Evolutionary conservation across 2,797 vertebrate species (phyloP), one percentile per base, ranked within the genome.

Genomic region (Kryptolebias ocellatus): DNA sequence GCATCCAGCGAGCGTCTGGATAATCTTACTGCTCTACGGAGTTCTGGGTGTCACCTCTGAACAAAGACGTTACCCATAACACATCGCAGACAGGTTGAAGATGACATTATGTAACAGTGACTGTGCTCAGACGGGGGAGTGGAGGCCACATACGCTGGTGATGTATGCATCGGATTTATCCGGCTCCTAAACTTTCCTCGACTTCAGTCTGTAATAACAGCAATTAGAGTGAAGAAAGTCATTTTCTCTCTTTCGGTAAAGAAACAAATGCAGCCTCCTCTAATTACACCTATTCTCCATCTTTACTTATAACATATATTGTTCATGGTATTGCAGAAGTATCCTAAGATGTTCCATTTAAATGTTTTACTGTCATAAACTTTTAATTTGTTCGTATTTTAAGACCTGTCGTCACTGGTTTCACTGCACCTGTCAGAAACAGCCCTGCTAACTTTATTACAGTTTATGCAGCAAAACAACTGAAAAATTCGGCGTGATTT

Each of bases 41-140:
- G 27, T 47, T 72, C 46, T 56, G 10, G 59, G 60, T 66, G 57
- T 67, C 50, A n/a, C 56, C 62, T 56, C 60, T 51, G 20, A 60
- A 70, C 17, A 64, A 71, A 80, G 24, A 56, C 31, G 49, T 53
- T 52, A 68, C 61, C 37, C 27, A 49, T 45, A 46, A 64, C 54
- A 72, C 62, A 69, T 66, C 39, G 76, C 15, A 28, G 5, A 67
- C 45, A 16, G 57, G 20, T 27, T 37, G 47, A 72, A 64, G 67
- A 77, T 60, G 46, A 67, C 27, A 60, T 87, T 83, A 71, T 44
- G 47, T 74, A 85, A 87, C 64, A 45, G 42, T 15, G 12, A 31
- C 18, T 1, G 8, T 11, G 55, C 18, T 49, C 8, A 42, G 47
- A 31, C 9, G 5, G 34, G 34, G 34, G 45, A 29, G 61, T 39